A percentile compares a stretch with the other conserved stretches of the same genome.
Conservation (phyloP, 2,888 invertebrate species). For the Gisinianus flammeolus region DNA sequence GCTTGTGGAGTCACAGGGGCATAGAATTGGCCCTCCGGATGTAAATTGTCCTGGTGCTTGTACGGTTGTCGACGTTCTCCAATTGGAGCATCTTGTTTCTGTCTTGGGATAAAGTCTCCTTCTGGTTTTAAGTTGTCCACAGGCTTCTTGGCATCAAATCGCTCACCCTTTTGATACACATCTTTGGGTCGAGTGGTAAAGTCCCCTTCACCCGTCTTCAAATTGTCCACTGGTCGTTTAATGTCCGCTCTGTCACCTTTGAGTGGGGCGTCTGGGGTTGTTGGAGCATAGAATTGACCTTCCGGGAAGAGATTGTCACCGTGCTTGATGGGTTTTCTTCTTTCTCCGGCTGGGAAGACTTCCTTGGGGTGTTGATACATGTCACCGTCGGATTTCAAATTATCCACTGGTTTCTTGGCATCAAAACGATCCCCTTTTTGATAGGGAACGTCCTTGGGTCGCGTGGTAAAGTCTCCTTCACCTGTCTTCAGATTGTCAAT, state of each 20-base stretch:
- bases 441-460: conserved; percentile 41
- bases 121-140: conserved; percentile 59
- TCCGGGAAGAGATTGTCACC: conserved; percentile 66
- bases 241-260: conserved; percentile 62
- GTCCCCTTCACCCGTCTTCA: conserved; percentile 69
- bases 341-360: conserved; percentile 58
- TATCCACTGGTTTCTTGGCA: conserved; percentile 60
- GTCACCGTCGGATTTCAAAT: conserved; percentile 61
- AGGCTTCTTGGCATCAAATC: conserved; percentile 61
- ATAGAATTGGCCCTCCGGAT: conserved; percentile 61
- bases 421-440: conserved; percentile 63
- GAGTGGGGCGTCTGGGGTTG: conserved; percentile 61
- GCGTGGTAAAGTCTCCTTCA: conserved; percentile 60
- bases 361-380: conserved; percentile 60
- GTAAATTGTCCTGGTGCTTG: conserved; percentile 69
- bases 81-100: conserved; percentile 62
- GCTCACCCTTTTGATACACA: conserved; percentile 61
- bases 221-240: conserved; percentile 68
- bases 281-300: conserved; percentile 67
- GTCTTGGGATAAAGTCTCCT: conserved; percentile 61
- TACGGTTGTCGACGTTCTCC: conserved; percentile 63
- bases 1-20: conserved; percentile 61
- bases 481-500: conserved; percentile 66
- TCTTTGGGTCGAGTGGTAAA: conserved; percentile 65
- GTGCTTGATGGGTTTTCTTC: not conserved